Evolutionary conservation across 2,888 invertebrate species (phyloP), one percentile per base, ranked within the genome.

Genomic region (Drosophila birchii): DNA sequence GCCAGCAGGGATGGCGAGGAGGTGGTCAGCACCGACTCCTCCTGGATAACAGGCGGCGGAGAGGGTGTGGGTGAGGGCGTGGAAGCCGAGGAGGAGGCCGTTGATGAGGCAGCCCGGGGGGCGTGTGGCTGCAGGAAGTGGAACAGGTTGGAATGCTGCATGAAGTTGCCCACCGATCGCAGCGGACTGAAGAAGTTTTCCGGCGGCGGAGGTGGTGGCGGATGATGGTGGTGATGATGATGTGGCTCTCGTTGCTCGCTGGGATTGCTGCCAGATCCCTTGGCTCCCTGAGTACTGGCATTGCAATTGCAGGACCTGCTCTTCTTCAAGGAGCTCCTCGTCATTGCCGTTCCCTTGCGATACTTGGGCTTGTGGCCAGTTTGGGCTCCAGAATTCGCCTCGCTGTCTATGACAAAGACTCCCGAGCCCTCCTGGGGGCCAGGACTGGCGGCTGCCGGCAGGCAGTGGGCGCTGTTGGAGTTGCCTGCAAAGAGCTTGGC

Each of bases 121-220:
- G 57, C 54, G 18, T 79, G 79, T 18, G 86, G 86, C 76, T 91
- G 89, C 76, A 92, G 90, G 76, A 92, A 83, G 73, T 92, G 92
- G 76, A 92, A 91, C 61, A 92, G 88, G 82, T 92, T 92, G 80
- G 92, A 91, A 91, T 92, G 92, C 76, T 92, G 92, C 71, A 93
- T 90, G 51, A 93, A 92, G 70, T 91, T 93, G 64, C 93, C 93
- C 75, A 93, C 92, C n/a, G 91, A 91, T 78, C 91, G 92, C 11
- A 93, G 81, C 2, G 93, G 93, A 78, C 93, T 93, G 41, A 93
- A 90, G 78, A 93, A 89, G 77, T 91, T 92, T 39, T 92, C 91
- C 3, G 66, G 36, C 6, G 64, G 43, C 3, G 49, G 36, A 0
- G 58, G 49, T 2, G 58, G 34, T 9, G 49, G 49, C 12, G 23